phyloP scores from a whole-genome alignment of 2,797 vertebrate genomes.

The Brotula barbata region DNA sequence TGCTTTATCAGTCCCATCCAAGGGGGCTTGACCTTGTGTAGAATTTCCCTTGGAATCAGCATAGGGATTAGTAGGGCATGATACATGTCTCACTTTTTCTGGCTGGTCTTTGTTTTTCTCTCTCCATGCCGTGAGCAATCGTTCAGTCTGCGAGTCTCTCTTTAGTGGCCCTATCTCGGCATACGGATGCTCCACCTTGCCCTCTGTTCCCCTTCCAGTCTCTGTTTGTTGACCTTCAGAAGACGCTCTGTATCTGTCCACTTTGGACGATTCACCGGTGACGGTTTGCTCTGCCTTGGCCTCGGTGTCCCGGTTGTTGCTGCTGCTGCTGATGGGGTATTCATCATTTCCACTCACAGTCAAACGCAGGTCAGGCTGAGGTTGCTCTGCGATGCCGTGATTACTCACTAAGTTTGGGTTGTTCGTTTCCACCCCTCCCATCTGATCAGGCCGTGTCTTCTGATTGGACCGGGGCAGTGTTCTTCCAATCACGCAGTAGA shows the following conservation, averaged over 20 bases:
- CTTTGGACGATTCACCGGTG: conserved; percentile 13
- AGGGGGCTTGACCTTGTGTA: conserved; percentile 45
- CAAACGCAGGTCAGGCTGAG: conserved; percentile 25
- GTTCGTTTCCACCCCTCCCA: conserved; percentile 32
- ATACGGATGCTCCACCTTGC: conserved; percentile 29
- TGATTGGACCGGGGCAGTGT: conserved; percentile 44
- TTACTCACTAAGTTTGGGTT: conserved; percentile 17
- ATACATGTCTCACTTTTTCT: not conserved
- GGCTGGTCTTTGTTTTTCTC: conserved; percentile 39
- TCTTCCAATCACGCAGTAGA: conserved; percentile 78
- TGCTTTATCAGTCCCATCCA: conserved; percentile 35
- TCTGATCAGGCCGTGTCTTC: conserved; percentile 35
- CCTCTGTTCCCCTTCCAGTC: conserved; percentile 6
- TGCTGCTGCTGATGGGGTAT: not conserved
- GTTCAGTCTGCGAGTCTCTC: conserved; percentile 68
- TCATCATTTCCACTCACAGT: conserved; percentile 24
- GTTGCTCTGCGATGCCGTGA: conserved; percentile 3
- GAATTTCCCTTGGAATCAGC: conserved; percentile 26
- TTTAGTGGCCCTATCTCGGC: conserved; percentile 35
- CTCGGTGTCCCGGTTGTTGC: conserved; percentile 17
- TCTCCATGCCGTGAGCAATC: conserved; percentile 68
- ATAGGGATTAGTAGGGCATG: conserved; percentile 29
- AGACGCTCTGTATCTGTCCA: not conserved
- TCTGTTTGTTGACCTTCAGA: conserved; percentile 20
- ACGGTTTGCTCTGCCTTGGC: not conserved